Conservation (phyloP, 2,888 invertebrate species). For the Lycaena phlaeas region DNA sequence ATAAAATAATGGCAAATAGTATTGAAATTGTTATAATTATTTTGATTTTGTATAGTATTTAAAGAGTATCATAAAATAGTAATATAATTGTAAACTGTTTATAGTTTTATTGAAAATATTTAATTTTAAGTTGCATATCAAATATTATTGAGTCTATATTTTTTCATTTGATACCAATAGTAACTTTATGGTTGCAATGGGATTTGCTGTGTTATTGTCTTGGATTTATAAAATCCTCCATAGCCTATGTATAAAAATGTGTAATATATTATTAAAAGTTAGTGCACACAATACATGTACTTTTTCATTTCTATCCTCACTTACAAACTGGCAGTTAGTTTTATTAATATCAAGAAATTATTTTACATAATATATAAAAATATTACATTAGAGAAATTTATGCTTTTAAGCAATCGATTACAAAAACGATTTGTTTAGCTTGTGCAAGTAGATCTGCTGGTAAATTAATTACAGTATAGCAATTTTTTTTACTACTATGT, state of each 20-base stretch:
- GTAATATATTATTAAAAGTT: slow-evolving; percentile 7
- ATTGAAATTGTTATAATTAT: slow-evolving; percentile 19
- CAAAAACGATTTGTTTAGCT: too few relatives aligned
- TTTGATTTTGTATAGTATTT: slow-evolving; percentile 13
- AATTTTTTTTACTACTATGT: too few relatives aligned
- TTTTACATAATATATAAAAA: too few relatives aligned
- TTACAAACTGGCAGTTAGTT: neutral
- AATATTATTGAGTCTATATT: neutral
- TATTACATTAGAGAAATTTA: neutral
- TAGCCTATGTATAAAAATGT: slow-evolving; percentile 2
- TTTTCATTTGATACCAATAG: neutral
- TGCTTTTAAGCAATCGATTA: too few relatives aligned
- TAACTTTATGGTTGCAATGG: neutral
- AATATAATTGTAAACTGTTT: neutral
- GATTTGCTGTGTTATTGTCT: neutral
- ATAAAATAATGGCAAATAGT: slow-evolving; percentile 20
- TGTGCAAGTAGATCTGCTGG: too few relatives aligned
- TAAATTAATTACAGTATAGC: too few relatives aligned
- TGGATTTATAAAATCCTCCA: slow-evolving; percentile 4
- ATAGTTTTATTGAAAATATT: neutral
- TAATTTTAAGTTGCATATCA: neutral
- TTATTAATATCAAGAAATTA: too few relatives aligned
- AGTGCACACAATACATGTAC: slow-evolving; percentile 1
- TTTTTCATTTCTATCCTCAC: neutral
- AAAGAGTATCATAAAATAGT: slow-evolving; percentile 5